Base-by-base conservation (phyloP, 2,113 vertebrate species). In the Thalassoma bifasciatum region DNA sequence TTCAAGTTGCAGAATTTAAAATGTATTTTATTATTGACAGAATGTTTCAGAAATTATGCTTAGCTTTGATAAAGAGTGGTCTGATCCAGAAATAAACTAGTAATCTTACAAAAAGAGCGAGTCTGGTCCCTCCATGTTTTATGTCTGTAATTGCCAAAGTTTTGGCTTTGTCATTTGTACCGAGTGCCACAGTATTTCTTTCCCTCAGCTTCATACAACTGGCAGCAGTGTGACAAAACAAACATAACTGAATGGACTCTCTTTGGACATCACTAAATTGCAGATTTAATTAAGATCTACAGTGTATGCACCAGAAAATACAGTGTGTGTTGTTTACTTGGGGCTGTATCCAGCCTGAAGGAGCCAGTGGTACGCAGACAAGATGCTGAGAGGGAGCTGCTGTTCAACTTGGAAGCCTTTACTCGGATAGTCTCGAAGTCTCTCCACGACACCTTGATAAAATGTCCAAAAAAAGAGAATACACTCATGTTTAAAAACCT, bases 331-430 rank as follows among this genome's bases (percentile, higher is more conserved):
- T 36, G 21, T 47, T 72, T 72, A 84, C 53, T 82, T 70, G 38
- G 56, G 50, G 1, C 2, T 57, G 70, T 85, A 82, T 17, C 75
- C 82, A 36, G 75, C 61, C 46, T 70, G 53, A 10, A 86, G 50
- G 46, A 85, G 13, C 21, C 65, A 56, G 36, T 22, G 6, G 56
- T 26, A 19, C 47, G 76, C 74, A 9, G 36, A 44, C 10, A 77
- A 22, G 40, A 54, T 74, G 21, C 77, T 63, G 14, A 58, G 42
- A 16, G 68, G 54, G 16, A 84, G 68, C 47, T 83, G 75, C 72
- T 80, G 85, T 46, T 86, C 51, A 23, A 87, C 71, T 50, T 88
- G 83, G 42, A 75, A 79, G 21, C 79, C 80, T 64, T 67, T 79
- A 4, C 22, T 50, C 44, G 12, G 74, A 63, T 74, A 81, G 61